Base-by-base conservation (phyloP, 2,888 invertebrate genomes). In the Drosophila anomelani region DNA sequence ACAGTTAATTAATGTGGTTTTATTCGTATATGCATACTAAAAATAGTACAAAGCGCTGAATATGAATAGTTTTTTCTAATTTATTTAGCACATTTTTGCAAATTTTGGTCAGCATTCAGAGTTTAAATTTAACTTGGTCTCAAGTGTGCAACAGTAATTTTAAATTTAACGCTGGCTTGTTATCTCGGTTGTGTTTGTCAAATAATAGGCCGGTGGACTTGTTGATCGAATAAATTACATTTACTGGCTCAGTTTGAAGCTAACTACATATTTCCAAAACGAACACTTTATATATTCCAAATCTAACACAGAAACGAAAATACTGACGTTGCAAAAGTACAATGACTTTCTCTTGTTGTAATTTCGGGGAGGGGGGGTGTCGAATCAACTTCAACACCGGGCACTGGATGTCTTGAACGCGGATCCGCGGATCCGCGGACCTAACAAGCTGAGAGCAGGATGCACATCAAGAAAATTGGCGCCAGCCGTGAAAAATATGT, bases 401-500 rank as follows among this genome's bases (percentile, higher is more conserved):
- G 36, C 20, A 39, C 41, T 38, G 15, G 20, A 15, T 29, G 23
- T 26, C 20, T 47, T 36, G 41, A 43, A 38, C 20, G 39, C 53
- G 20, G 20, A 20, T 20, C 20, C 20, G 20, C 20, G 63, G 38
- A 38, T 36, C 13, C 29, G 12, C 17, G 10, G 23, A 32, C 20
- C 39, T 57, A 20, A 53, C 59, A 59, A 26, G 43, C 29, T 53
- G 53, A 34, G 43, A 49, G 55, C 44, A 32, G 46, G 34, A 26
- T 58, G 41, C 56, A 58, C 54, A 36, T 54, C 64, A 79, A 70
- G 58, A 76, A 71, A 80, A 70, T 76, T 85, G 83, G 82, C 82
- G 82, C 83, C 85, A 82, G 80, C 55, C 68, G 61, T 66, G 57
- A 70, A 72, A 82, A 83, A 70, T 76, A 78, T 82, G 77, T 72